Conservation (phyloP, 1,140 invertebrate genomes). For the Micrasema longulum region DNA sequence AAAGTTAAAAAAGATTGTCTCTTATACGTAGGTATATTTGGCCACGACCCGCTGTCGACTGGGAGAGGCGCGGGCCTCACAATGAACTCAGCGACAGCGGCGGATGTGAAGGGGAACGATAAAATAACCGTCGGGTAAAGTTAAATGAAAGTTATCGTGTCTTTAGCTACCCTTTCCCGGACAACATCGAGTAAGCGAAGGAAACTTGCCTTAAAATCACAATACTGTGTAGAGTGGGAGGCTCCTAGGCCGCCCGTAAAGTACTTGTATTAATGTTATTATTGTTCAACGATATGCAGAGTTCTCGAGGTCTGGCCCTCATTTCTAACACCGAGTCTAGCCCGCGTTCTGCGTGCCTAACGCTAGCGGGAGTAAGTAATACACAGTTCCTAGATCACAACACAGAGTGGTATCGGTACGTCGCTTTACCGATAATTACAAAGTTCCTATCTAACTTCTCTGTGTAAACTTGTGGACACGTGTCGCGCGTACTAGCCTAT, state of each 20-base stretch:
- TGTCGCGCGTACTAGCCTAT: slow-evolving; percentile 9
- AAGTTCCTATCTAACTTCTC: slow-evolving; percentile 45
- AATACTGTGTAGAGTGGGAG: slow-evolving; percentile 25
- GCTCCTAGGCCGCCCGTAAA: slow-evolving; percentile 26
- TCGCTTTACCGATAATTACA: slow-evolving; percentile 36
- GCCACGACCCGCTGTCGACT: too few species aligned
- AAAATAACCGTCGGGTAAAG: slow-evolving; percentile 15
- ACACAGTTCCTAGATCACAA: slow-evolving; percentile 53
- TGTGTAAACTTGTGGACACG: slow-evolving; percentile 10
- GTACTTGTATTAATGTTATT: slow-evolving; percentile 49
- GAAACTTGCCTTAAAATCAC: slow-evolving; percentile 24
- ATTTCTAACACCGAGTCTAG: neutral
- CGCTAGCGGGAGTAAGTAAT: neutral
- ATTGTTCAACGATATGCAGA: slow-evolving; percentile 56
- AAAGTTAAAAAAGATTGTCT: slow-evolving; percentile 50
- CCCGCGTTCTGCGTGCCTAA: neutral
- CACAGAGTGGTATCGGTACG: slow-evolving; percentile 53
- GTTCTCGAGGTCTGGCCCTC: slow-evolving; percentile 22
- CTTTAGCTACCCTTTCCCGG: slow-evolving; percentile 44
- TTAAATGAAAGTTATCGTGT: slow-evolving; percentile 30
- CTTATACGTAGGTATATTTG: slow-evolving; percentile 45
- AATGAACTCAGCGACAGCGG: slow-evolving; percentile 9
- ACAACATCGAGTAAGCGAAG: slow-evolving; percentile 29
- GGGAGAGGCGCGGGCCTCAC: neutral
- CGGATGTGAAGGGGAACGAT: slow-evolving; percentile 5